A percentile compares a stretch with the other conserved stretches of the same genome.
These are phyloP conservation scores for Priocnemis perturbator DNA, from an alignment of 2,888 invertebrate species.

Conservation along the genomic window DNA sequence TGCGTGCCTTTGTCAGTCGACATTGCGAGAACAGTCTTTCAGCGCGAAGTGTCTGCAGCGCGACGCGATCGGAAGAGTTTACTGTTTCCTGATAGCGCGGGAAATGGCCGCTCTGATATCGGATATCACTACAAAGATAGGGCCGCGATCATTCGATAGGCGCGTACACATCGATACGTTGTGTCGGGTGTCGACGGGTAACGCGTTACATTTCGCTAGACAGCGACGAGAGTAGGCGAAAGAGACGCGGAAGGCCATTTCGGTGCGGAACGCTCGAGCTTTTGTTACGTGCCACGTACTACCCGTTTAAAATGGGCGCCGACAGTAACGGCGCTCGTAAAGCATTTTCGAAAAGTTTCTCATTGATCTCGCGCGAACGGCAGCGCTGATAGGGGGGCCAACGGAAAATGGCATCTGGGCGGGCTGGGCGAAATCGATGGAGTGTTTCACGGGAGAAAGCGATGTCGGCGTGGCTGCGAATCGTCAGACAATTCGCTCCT, in stretches of 20 bases:
- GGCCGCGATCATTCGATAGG: slow-evolving; percentile 40
- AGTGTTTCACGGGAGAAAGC: too few species aligned
- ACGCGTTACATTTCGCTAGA: slow-evolving; percentile 26
- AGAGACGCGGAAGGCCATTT: slow-evolving; percentile 1
- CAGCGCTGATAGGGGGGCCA: too few species aligned
- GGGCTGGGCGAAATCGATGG: too few species aligned
- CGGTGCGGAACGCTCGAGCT: too few species aligned
- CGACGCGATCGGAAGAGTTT: slow-evolving; percentile 28
- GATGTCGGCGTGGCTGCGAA: too few species aligned
- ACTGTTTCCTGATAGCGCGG: slow-evolving; percentile 15
- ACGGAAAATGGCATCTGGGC: too few species aligned
- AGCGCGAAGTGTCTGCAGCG: background rate
- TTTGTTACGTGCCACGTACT: too few species aligned
- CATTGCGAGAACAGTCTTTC: background rate
- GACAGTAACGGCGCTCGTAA: background rate
- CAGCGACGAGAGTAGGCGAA: background rate
- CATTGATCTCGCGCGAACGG: too few species aligned
- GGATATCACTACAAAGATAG: slow-evolving; percentile 30
- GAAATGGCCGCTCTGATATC: slow-evolving; percentile 29
- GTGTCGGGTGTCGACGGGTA: slow-evolving; percentile 45
- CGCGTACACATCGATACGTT: slow-evolving; percentile 41
- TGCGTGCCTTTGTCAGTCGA: too few species aligned
- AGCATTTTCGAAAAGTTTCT: background rate
- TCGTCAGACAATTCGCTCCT: too few species aligned
- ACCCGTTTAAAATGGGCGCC: too few species aligned